Percentiles rank a stretch among this genome's conserved stretches.
Conservation (phyloP, 2,797 vertebrate genomes). For the Huso huso region DNA sequence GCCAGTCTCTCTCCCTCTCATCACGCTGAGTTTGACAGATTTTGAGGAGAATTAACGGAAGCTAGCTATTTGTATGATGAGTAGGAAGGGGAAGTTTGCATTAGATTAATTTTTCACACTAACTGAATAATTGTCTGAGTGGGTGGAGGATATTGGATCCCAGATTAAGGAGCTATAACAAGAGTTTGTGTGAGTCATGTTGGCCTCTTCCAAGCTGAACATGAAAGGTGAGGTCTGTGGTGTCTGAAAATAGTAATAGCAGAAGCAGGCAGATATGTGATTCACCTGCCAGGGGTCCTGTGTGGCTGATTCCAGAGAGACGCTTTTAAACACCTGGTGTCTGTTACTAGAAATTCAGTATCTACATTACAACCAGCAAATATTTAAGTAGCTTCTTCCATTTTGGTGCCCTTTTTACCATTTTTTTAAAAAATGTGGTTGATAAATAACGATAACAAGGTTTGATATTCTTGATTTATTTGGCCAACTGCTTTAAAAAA, state of each 20-base stretch:
- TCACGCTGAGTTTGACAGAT: conserved; percentile 29
- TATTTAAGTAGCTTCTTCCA: no score
- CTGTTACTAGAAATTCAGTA: no score
- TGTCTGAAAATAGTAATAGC: conserved; percentile 1
- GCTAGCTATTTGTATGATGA: conserved; percentile 33
- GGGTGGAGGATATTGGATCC: neutral
- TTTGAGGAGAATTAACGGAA: conserved; percentile 18
- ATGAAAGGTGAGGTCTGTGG: neutral
- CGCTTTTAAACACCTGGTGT: no score
- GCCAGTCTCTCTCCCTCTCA: conserved; percentile 22
- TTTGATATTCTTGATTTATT: no score
- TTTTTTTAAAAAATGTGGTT: no score
- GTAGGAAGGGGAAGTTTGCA: conserved; percentile 12
- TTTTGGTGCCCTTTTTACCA: no score
- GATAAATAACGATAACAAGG: no score
- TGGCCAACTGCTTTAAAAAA: no score
- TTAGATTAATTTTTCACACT: conserved; percentile 10
- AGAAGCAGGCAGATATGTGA: neutral
- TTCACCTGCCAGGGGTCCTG: neutral
- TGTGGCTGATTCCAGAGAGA: neutral
- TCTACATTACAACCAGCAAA: no score
- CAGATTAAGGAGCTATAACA: conserved; percentile 7
- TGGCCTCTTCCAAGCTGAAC: neutral
- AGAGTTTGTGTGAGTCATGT: conserved; percentile 1
- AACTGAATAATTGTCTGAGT: neutral